Conservation (phyloP, 2,113 vertebrate species). For the Ursus arctos region DNA sequence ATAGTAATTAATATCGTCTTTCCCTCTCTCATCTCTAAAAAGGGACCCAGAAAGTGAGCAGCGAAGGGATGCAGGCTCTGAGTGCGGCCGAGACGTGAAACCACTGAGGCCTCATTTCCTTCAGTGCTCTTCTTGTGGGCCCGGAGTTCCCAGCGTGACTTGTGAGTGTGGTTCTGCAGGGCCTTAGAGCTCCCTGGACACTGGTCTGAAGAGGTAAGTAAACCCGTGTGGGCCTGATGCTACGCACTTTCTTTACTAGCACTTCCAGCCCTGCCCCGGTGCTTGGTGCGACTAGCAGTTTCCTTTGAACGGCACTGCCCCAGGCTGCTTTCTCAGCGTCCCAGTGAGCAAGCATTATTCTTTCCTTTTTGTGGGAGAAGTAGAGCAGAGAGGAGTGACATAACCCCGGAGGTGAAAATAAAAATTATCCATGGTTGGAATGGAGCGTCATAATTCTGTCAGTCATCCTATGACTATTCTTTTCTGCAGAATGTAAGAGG, state of each 20-base stretch:
- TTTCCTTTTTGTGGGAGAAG: slow-evolving; percentile 36
- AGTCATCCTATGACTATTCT: slow-evolving; percentile 50
- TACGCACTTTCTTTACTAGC: background rate
- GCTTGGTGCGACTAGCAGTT: background rate
- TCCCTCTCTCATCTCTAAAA: slow-evolving; percentile 11
- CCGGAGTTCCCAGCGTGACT: background rate
- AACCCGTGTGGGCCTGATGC: background rate
- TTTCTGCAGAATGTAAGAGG: slow-evolving; percentile 44
- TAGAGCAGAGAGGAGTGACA: slow-evolving; percentile 23
- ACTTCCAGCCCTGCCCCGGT: background rate
- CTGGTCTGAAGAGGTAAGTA: too few relatives aligned
- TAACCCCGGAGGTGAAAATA: slow-evolving; percentile 3
- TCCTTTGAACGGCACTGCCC: background rate
- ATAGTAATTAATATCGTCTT: background rate
- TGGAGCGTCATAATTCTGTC: background rate
- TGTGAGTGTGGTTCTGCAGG: background rate
- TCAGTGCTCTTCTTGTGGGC: background rate
- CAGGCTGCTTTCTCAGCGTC: background rate
- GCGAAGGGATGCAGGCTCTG: background rate
- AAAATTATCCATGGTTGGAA: slow-evolving; percentile 26
- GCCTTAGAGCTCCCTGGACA: background rate
- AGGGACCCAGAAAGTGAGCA: background rate
- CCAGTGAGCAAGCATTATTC: background rate
- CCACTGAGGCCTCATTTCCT: background rate
- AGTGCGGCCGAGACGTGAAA: background rate